phyloP scores from a whole-genome alignment of 2,113 vertebrate genomes.

The Tupaia tana region DNA sequence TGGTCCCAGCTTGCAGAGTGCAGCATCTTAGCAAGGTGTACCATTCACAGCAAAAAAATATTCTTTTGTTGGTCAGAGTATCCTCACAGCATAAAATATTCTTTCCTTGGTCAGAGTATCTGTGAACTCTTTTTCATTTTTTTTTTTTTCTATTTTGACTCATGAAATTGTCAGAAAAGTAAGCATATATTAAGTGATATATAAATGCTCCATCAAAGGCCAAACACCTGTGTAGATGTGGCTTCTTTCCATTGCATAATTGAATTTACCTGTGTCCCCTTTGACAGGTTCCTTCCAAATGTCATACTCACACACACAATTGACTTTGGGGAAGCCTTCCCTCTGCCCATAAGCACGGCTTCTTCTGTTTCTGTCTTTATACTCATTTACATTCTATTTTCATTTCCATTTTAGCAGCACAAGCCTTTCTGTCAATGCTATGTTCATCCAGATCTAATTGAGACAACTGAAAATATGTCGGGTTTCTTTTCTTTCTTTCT shows the following conservation, averaged over 20 bases:
- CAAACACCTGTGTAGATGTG: fast-evolving
- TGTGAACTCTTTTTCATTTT: too few relatives aligned
- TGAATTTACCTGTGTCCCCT: fast-evolving
- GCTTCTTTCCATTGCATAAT: too few relatives aligned
- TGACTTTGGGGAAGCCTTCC: neutral
- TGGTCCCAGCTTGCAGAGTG: too few relatives aligned
- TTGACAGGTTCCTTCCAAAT: neutral
- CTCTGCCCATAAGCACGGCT: fast-evolving
- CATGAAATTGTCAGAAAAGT: neutral
- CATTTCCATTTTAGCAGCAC: neutral
- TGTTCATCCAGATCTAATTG: too few relatives aligned
- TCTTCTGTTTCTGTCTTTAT: neutral
- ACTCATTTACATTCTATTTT: neutral
- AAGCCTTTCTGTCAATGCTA: too few relatives aligned
- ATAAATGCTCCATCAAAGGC: neutral
- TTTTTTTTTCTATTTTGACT: neutral
- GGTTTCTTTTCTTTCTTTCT: too few relatives aligned
- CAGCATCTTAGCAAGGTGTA: too few relatives aligned
- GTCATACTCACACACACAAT: neutral
- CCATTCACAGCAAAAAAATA: too few relatives aligned
- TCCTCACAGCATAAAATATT: too few relatives aligned
- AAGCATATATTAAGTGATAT: neutral
- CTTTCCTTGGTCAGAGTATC: neutral
- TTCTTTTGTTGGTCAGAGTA: neutral
- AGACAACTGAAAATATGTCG: neutral